Evolutionary conservation across 2,888 invertebrate genomes (phyloP), one percentile per base, ranked within the genome.

Genomic region (Molorchus minor): DNA sequence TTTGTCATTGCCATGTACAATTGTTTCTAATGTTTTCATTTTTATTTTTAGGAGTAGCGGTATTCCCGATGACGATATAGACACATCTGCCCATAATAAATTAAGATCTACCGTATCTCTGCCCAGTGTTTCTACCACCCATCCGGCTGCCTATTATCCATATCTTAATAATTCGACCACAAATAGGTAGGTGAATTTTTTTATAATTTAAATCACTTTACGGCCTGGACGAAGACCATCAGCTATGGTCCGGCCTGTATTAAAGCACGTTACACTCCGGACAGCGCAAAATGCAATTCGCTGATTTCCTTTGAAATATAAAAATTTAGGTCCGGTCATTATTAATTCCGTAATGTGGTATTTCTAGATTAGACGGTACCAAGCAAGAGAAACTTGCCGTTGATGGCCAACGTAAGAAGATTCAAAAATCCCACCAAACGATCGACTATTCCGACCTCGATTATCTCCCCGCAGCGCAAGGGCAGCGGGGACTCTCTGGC

Each of bases 61-160:
- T 61, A 82, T 84, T 64, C 81, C 84, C 68, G 86, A 85, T 66
- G 85, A 85, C 41, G 85, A 85, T 64, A 74, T 82, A 13, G 85
- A 86, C 56, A 76, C 71, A 2, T 64, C 72, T 30, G 56, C 53
- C 38, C 75, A 75, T 57, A 71, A 64, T 54, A 78, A 79, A 66
- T 58, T 73, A 62, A 71, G 81, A 40, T 79, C 82, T 15, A 83
- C 83, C 5, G 78, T 81, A 67, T 82, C 82, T 29, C 71, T 83
- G 56, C 83, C 83, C 7, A 75, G 74, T 52, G 80, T 79, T 15
- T 74, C 75, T 19, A 72, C 73, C 1, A 63, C 69, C 19, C 65
- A 71, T 35, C 62, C 71, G 17, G 59, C 56, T 15, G 63, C 62
- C 52, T 65, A 67, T 61, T 65, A 66, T 58, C 60, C 65, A 20